A percentile compares a stretch with the other conserved stretches of the same genome.
phyloP scores from a whole-genome alignment of 2,888 invertebrate genomes.

The Trichopoda pennipes region DNA sequence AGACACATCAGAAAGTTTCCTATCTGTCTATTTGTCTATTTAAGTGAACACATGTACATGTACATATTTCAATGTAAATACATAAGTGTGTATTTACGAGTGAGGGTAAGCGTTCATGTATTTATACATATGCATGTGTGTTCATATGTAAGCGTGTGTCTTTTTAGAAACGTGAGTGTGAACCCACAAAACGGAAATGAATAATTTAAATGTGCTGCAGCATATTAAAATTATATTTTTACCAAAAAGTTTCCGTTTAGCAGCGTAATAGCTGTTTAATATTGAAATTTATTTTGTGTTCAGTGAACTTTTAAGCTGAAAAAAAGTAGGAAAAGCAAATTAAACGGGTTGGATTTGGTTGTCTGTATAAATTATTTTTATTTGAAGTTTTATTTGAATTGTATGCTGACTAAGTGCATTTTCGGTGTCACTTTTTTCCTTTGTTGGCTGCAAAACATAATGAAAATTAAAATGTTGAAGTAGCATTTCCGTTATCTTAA shows the following conservation, averaged over 20 bases:
- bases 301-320: background rate
- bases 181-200: constrained; percentile 53
- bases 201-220: constrained; percentile 61
- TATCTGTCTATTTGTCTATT: background rate
- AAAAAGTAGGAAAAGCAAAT: background rate
- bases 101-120: background rate
- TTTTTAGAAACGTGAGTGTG: constrained; percentile 10
- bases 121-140: background rate
- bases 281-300: constrained; percentile 42
- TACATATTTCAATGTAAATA: background rate
- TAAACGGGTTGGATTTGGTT: background rate
- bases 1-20: background rate
- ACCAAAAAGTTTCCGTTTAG: constrained; percentile 43
- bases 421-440: constrained; percentile 6
- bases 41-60: background rate
- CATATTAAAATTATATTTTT: constrained; percentile 58
- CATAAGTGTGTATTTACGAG: background rate
- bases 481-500: constrained; percentile 54
- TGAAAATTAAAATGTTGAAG: constrained; percentile 53
- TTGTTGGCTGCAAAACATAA: constrained; percentile 21
- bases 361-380: constrained; percentile 7
- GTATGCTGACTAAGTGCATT: constrained; percentile 9
- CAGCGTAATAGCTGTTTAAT: constrained; percentile 43
- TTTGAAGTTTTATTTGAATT: constrained; percentile 24
- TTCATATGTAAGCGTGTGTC: constrained; percentile 2